These are phyloP conservation scores for Chaetogeoica ovagalla DNA, from an alignment of 2,888 invertebrate genomes.

Conservation along the genomic window DNA sequence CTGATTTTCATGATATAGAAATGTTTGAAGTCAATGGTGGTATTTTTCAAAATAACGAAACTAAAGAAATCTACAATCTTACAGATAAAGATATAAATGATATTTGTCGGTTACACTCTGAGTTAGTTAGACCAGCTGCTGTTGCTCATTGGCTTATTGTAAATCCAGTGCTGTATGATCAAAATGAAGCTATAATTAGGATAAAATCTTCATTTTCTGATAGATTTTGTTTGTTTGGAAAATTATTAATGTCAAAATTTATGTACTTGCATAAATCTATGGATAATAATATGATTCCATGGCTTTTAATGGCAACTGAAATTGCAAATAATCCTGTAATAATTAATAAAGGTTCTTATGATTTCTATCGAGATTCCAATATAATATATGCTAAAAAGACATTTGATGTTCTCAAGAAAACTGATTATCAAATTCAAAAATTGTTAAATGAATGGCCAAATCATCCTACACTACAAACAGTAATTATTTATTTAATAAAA, in stretches of 20 bases:
- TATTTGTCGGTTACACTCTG: slow-evolving; percentile 67
- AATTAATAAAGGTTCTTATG: slow-evolving; percentile 58
- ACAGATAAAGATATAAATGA: slow-evolving; percentile 65
- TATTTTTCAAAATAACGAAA: background rate
- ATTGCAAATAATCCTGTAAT: slow-evolving; percentile 60
- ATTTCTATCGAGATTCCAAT: slow-evolving; percentile 85
- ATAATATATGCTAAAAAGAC: slow-evolving; percentile 76
- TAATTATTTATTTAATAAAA: slow-evolving; percentile 59
- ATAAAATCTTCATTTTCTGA: slow-evolving; percentile 50
- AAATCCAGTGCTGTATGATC: background rate
- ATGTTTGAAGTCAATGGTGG: background rate
- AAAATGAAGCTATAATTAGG: slow-evolving; percentile 9
- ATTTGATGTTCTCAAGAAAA: slow-evolving; percentile 68
- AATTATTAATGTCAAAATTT: slow-evolving; percentile 63
- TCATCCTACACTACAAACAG: slow-evolving; percentile 82
- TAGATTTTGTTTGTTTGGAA: slow-evolving; percentile 66
- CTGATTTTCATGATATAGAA: slow-evolving; percentile 43
- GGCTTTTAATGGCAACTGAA: slow-evolving; percentile 64
- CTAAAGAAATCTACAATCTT: slow-evolving; percentile 56
- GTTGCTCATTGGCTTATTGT: slow-evolving; percentile 66
- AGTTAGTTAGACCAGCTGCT: slow-evolving; percentile 64
- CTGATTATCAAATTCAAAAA: slow-evolving; percentile 67
- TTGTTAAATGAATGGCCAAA: slow-evolving; percentile 83
- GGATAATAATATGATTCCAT: slow-evolving; percentile 64
- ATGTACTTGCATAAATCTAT: slow-evolving; percentile 64